A percentile compares a stretch with the other conserved stretches of the same genome.
phyloP scores from a whole-genome alignment of 2,888 invertebrate species.

The Drosophila gaucha region DNA sequence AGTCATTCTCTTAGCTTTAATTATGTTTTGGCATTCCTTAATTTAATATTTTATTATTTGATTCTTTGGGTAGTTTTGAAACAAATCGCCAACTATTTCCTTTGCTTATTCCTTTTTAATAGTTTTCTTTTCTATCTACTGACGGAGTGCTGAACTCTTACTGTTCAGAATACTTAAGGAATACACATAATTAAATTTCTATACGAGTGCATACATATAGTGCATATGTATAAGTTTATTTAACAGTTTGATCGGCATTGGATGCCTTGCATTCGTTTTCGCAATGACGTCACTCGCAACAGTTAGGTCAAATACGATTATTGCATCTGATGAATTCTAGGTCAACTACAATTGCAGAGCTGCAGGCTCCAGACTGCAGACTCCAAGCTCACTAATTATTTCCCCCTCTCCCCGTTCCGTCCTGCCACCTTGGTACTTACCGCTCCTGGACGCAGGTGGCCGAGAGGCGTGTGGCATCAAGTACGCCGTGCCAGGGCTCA shows the following conservation, averaged over 20 bases:
- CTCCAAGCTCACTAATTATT: not conserved
- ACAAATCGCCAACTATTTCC: too few species aligned
- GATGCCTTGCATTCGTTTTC: conserved; percentile 20
- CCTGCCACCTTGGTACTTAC: conserved; percentile 57
- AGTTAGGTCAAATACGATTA: conserved; percentile 65
- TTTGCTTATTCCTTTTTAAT: too few species aligned
- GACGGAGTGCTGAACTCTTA: too few species aligned
- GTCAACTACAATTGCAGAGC: conserved; percentile 59
- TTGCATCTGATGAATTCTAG: conserved; percentile 54
- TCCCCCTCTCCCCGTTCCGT: too few species aligned
- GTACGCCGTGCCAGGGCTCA: conserved; percentile 94
- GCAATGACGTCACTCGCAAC: conserved; percentile 66
- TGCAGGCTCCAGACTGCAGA: not conserved
- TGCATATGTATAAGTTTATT: not conserved
- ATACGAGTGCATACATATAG: too few species aligned
- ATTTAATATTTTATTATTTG: too few species aligned
- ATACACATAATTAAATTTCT: too few species aligned
- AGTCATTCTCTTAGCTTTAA: too few species aligned
- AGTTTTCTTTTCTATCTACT: too few species aligned
- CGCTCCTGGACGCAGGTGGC: conserved; percentile 95
- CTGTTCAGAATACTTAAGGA: too few species aligned
- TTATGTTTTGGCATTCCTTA: too few species aligned
- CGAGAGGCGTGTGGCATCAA: conserved; percentile 92
- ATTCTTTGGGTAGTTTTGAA: too few species aligned
- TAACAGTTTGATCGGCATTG: conserved; percentile 56